Evolutionary conservation across 92 coral and sea anemone genomes (phyloP).

Genomic region (Bergia sp.): DNA sequence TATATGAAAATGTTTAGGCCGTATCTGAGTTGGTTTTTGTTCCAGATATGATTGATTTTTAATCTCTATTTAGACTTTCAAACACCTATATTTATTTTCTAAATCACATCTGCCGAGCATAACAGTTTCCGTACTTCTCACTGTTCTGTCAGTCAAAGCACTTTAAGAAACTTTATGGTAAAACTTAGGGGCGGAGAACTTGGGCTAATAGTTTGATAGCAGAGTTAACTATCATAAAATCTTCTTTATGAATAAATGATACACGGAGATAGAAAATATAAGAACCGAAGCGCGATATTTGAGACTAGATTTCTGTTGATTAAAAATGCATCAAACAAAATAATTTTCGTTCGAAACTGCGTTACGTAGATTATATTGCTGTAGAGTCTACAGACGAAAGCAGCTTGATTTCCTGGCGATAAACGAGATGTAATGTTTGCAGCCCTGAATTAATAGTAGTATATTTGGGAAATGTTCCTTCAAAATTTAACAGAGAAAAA

Average conservation of each 20-base stretch:
- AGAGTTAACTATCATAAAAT: neutral
- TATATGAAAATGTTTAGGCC: neutral
- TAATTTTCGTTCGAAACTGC: neutral
- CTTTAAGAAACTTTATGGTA: neutral
- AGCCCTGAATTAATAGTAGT: neutral
- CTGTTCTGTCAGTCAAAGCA: neutral
- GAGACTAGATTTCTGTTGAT: neutral
- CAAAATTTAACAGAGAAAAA: neutral
- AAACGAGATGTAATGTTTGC: neutral
- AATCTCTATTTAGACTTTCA: neutral
- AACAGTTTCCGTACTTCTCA: constrained; percentile 7
- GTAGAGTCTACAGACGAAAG: neutral
- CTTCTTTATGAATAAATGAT: constrained; percentile 15
- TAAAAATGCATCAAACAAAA: constrained; percentile 11
- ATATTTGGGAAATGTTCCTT: neutral
- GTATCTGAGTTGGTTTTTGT: neutral
- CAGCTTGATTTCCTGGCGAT: neutral
- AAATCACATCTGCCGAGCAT: neutral
- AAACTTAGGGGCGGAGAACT: constrained; percentile 9
- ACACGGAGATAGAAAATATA: neutral
- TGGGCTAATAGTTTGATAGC: constrained; percentile 10
- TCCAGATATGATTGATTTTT: neutral
- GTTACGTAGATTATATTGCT: neutral
- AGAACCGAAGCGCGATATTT: neutral
- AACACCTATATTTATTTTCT: neutral